Evolutionary conservation across 1,140 invertebrate genomes (phyloP).

Genomic region (Lordiphosa mommai): DNA sequence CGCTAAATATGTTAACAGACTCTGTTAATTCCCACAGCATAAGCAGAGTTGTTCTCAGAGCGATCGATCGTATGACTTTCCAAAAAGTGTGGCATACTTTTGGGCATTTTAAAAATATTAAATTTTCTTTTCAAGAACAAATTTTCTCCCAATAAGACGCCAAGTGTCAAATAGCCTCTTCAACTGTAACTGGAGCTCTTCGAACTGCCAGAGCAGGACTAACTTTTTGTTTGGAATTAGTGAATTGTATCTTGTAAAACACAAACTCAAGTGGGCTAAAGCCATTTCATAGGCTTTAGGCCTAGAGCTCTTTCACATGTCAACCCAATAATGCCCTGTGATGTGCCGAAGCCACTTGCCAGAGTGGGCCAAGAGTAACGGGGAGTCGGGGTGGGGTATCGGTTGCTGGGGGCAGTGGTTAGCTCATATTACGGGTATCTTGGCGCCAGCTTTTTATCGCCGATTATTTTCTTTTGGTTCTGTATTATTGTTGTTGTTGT

Average conservation of each 20-base stretch:
- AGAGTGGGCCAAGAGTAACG: slow-evolving; percentile 17
- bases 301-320: slow-evolving; percentile 72
- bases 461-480: slow-evolving; percentile 67
- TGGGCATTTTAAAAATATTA: slow-evolving; percentile 5
- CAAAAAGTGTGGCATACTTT: slow-evolving; percentile 35
- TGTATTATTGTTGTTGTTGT: slow-evolving; percentile 4
- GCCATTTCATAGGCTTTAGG: slow-evolving; percentile 50
- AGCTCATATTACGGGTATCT: slow-evolving; percentile 77
- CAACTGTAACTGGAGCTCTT: slow-evolving; percentile 30
- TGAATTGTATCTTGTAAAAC: slow-evolving; percentile 75
- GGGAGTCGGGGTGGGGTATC: slow-evolving; percentile 15
- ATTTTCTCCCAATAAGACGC: slow-evolving; percentile 24
- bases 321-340: slow-evolving; percentile 72
- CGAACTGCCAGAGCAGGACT: slow-evolving; percentile 62
- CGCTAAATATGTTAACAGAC: too few relatives aligned
- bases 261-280: slow-evolving; percentile 70
- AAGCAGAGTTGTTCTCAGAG: background rate
- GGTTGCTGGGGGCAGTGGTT: slow-evolving; percentile 64
- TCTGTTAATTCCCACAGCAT: too few relatives aligned
- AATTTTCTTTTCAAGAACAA: slow-evolving; percentile 15
- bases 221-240: slow-evolving; percentile 75
- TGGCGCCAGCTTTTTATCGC: slow-evolving; percentile 76
- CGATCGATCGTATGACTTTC: background rate
- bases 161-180: slow-evolving; percentile 9
- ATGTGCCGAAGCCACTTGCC: slow-evolving; percentile 73